Evolutionary conservation across 2,113 vertebrate species (phyloP), one percentile per base, ranked within the genome.

Genomic region (Fregata magnificens): DNA sequence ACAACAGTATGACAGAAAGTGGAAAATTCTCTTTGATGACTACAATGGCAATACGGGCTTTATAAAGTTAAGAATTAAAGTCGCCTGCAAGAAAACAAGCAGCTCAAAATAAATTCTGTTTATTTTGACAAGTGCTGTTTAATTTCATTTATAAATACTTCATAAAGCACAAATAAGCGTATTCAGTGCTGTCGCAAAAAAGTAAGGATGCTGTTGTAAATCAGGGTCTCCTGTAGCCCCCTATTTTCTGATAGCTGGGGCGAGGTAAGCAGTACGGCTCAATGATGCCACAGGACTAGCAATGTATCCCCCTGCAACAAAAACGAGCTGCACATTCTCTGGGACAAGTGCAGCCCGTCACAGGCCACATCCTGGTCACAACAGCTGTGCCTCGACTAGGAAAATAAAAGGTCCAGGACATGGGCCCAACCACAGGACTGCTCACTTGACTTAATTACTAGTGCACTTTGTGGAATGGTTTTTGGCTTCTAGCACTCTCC

Each of bases 251-350:
- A 13, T 4, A 38, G 36, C 32, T 44, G 36, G 9, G 15, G 16
- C 3, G 8, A 58, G 40, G 13, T 14, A 69, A 53, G 40, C 0
- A 1, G n/a, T 1, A 52, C 0, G 0, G 16, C 42, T 67, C 32
- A 16, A 5, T 13, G 26, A 45, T 1, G 2, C 55, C 40, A 49
- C 44, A 38, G 18, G 19, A 38, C 49, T 29, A 44, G 19, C 1
- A 1, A 82, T 7, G 22, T 28, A 44, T 31, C 34, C 15, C 18
- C 44, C 36, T 7, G 22, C 34, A 10, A 13, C 45, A 74, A 32
- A 66, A n/a, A 18, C 2, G 3, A 80, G 38, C 28, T 45, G 76
- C 25, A 29, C 4, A 0, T 34, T 61, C 56, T 42, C 55, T 10
- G 3, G 20, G 50, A 76, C 36, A 85, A 74, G 10, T 9, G 7